Base-by-base conservation (phyloP, 2,113 vertebrate genomes). In the Corynorhinus townsendii region DNA sequence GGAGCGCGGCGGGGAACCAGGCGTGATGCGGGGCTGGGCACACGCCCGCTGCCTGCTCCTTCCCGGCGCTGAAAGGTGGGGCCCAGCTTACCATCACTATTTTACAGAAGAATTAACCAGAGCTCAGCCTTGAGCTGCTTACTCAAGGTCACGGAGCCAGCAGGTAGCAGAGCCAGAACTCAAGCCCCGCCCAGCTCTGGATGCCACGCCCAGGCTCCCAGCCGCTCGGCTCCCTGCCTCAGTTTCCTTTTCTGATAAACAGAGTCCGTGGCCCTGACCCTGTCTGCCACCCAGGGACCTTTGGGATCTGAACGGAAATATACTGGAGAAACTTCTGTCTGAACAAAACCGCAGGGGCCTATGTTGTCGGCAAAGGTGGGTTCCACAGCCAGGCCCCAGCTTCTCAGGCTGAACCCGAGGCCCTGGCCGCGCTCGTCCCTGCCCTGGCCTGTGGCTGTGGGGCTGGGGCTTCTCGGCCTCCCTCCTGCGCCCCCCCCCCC, bases 1-100 rank as follows among this genome's bases (percentile, higher is more conserved):
- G 5, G 2, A 0, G 17, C 6, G 0, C 45, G 6, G 24, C 26
- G 0, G n/a, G 77, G 38, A 64, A 19, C 52, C 30, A 1, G 10
- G 35, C 15, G 0, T 16, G 3, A 20, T 19, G 19, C 26, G 0
- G 47, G 62, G 35, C 22, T 1, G 9, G 30, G 47, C 49, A 35
- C 20, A 1, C 3, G 17, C 22, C 59, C 12, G 6, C 4, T 0
- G 8, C 30, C 20, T 0, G 4, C 14, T 33, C 35, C 52, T 4
- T 66, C 26, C 14, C 28, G 16, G 35, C 35, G 52, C 84, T n/a
- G 66, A 12, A 17, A 26, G 86, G 90, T 0, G 52, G 52, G 68
- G 26, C 43, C 2, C 1, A 0, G 20, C 28, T 73, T 28, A 9
- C 22, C 30, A 3, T 7, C 43, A n/a, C 68, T n/a, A 0, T 11